Percentiles rank a stretch among this genome's conserved stretches.
Conservation (phyloP, 2,797 vertebrate genomes). For the Gambelia wislizenii region DNA sequence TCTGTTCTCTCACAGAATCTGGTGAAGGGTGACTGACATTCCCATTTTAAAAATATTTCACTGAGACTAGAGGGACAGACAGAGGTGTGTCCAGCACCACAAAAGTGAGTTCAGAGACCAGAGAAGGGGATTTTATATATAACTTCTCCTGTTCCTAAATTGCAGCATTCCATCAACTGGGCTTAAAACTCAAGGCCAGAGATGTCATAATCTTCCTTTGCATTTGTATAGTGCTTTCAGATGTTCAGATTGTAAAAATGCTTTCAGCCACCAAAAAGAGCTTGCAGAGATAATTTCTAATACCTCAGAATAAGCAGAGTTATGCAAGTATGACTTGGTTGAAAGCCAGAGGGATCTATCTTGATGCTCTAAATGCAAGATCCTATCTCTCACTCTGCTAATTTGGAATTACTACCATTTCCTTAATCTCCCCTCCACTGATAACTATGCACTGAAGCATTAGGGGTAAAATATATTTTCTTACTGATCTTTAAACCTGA, state of each 20-base stretch:
- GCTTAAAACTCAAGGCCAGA: neutral
- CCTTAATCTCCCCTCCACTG: neutral
- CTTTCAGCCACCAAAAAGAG: neutral
- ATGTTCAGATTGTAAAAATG: neutral
- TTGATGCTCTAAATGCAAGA: neutral
- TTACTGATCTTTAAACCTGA: neutral
- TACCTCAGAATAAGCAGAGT: neutral
- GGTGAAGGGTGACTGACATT: neutral
- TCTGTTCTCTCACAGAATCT: neutral
- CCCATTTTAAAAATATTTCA: neutral
- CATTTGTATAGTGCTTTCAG: neutral
- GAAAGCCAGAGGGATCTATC: neutral
- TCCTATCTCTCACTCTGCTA: neutral
- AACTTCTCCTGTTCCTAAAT: neutral
- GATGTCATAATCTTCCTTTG: neutral
- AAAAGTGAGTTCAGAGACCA: neutral
- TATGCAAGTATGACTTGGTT: neutral
- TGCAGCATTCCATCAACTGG: neutral
- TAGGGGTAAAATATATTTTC: neutral
- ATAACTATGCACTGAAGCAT: neutral
- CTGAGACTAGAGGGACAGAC: neutral
- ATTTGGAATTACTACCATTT: neutral
- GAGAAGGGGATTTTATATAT: neutral
- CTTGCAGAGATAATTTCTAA: constrained; percentile 2
- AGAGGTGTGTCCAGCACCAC: neutral